A percentile compares a stretch with the other conserved stretches of the same genome.
These are phyloP conservation scores for Drosophila yakuba DNA, from an alignment of 1,140 invertebrate genomes.

Conservation along the genomic window DNA sequence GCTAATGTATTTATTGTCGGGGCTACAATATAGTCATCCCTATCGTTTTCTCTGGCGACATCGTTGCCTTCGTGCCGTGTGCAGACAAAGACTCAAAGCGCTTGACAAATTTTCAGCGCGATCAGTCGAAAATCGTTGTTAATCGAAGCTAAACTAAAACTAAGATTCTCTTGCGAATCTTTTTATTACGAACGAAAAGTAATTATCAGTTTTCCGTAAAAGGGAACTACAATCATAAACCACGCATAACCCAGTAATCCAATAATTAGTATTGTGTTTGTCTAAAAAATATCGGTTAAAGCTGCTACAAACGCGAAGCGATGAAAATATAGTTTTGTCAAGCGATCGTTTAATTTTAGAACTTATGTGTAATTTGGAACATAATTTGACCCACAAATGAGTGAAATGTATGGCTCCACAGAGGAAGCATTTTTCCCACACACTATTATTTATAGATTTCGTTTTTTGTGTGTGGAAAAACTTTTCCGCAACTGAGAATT, in stretches of 20 bases:
- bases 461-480: slow-evolving; percentile 61
- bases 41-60: slow-evolving; percentile 64
- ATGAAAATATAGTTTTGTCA: slow-evolving; percentile 40
- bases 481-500: slow-evolving; percentile 21
- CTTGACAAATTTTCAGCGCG: slow-evolving; percentile 58
- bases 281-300: slow-evolving; percentile 56
- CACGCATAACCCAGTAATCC: slow-evolving; percentile 6
- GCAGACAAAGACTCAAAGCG: slow-evolving; percentile 62
- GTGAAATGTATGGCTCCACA: slow-evolving; percentile 63
- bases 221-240: not conserved
- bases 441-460: slow-evolving; percentile 67
- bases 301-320: slow-evolving; percentile 8
- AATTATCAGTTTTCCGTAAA: slow-evolving; percentile 43
- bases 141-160: slow-evolving; percentile 75
- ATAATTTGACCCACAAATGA: slow-evolving; percentile 58
- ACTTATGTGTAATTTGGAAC: slow-evolving; percentile 61
- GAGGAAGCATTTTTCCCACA: slow-evolving; percentile 56
- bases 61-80: slow-evolving; percentile 69
- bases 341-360: slow-evolving; percentile 64
- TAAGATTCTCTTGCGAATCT: slow-evolving; percentile 59
- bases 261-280: slow-evolving; percentile 30
- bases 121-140: slow-evolving; percentile 83
- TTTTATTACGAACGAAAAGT: slow-evolving; percentile 82
- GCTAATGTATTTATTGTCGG: slow-evolving; percentile 39
- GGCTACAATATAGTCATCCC: slow-evolving; percentile 58